Evolutionary conservation across 2,888 invertebrate genomes (phyloP), one percentile per base, ranked within the genome.

Genomic region (Synergus japonicus): DNA sequence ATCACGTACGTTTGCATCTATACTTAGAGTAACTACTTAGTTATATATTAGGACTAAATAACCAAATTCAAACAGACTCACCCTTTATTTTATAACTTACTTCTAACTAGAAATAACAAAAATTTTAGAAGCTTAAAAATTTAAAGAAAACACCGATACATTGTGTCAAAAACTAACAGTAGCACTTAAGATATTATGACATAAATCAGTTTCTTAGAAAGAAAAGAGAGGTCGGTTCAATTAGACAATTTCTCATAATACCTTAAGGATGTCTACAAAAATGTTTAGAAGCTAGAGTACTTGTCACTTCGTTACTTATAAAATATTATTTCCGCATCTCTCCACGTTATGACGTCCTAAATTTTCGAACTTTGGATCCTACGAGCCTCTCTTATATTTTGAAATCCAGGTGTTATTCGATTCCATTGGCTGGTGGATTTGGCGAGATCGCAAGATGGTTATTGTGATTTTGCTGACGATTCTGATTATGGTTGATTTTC

Each of bases 401-500:
- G 4, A n/a, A 66, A 22, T 67, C 12, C 1, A n/a, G 7, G 22
- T 58, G 78, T 86, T 85, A 89, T 82, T 92, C 91, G 81, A 90
- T 90, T 77, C 91, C 90, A 77, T 91, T 91, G 63, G 88, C 67
- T 13, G 91, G 84, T 58, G 87, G 83, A 80, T 82, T 87, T 29
- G 87, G 78, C 18, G 88, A 78, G 69, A 84, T 78, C 54, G 85
- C 83, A 82, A 85, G 80, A 85, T 91, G 88, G 82, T 92, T 91
- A 83, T 90, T 89, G 86, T 92, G 89, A 79, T 92, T 94, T 92
- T 87, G 93, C 87, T 88, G 93, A 90, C 88, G 93, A 90, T 92
- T 92, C 87, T 83, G 93, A 84, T 92, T 91, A 29, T 93, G 93
- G 7, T 93, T 88, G 2, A 94, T 93, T 89, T 95, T 95, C 86